A percentile compares a stretch with the other conserved stretches of the same genome.
Evolutionary conservation across 2,888 invertebrate genomes (phyloP).

Genomic region (Nemotelus nigrinus): DNA sequence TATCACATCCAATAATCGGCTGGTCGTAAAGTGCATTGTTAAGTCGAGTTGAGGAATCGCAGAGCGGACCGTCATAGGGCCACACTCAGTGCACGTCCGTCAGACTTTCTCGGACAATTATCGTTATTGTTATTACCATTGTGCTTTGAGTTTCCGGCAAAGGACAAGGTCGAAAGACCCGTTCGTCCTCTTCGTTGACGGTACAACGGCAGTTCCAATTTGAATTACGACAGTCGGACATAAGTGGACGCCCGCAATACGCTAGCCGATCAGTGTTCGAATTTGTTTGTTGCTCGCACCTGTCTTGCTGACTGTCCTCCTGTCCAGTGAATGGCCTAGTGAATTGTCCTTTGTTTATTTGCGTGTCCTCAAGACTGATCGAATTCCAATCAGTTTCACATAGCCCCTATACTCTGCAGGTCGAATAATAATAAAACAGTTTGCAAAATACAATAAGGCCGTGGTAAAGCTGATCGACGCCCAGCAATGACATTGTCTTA

Average conservation of each 20-base stretch:
- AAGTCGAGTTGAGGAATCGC: constrained; percentile 10
- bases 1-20: constrained; percentile 28
- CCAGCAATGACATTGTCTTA: constrained; percentile 4
- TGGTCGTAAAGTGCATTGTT: constrained; percentile 35
- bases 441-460: no score
- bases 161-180: constrained; percentile 25
- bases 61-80: constrained; percentile 15
- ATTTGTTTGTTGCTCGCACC: neutral
- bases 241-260: neutral
- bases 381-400: no score
- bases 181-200: constrained; percentile 2
- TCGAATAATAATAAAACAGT: no score
- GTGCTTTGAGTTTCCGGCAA: constrained; percentile 1
- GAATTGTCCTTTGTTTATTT: neutral
- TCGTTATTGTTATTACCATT: neutral
- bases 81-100: constrained; percentile 34
- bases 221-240: neutral
- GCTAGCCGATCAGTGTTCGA: neutral
- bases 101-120: constrained; percentile 22
- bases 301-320: constrained; percentile 3
- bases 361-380: constrained; percentile 18
- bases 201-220: neutral
- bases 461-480: neutral
- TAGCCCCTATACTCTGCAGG: no score
- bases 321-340: no score